A percentile compares a stretch with the other conserved stretches of the same genome.
Conservation (phyloP, 2,888 invertebrate species). For the Mesorhabditis sp. region DNA sequence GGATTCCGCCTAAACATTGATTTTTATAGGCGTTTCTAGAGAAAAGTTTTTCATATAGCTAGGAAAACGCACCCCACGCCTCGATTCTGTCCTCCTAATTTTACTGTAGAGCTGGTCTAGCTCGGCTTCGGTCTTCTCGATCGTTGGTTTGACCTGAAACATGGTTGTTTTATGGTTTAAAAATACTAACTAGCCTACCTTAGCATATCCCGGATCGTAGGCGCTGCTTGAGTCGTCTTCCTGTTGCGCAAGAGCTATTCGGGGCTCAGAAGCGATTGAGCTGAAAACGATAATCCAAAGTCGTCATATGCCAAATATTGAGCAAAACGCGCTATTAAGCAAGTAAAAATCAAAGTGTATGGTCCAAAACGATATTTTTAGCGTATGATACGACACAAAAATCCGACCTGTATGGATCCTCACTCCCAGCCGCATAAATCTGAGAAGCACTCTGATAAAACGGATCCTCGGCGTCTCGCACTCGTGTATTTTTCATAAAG, state of each 20-base stretch:
- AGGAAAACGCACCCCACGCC: neutral
- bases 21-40: no score
- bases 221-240: constrained; percentile 38
- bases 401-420: constrained; percentile 47
- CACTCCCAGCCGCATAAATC: constrained; percentile 45
- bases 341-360: no score
- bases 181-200: constrained; percentile 24
- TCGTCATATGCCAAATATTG: no score
- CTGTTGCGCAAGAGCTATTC: constrained; percentile 14
- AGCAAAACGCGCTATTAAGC: neutral
- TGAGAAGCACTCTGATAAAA: constrained; percentile 53
- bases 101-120: constrained; percentile 42
- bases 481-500: constrained; percentile 23
- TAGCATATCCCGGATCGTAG: constrained; percentile 49
- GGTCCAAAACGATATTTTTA: constrained; percentile 13
- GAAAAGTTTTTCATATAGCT: no score
- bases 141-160: constrained; percentile 13
- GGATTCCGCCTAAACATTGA: neutral
- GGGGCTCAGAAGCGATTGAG: constrained; percentile 45
- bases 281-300: no score
- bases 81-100: neutral
- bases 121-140: constrained; percentile 30
- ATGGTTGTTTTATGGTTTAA: neutral
- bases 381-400: constrained; percentile 1
- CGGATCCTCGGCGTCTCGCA: constrained; percentile 8